Evolutionary conservation across 35 echinoderm and acorn worm species (phyloP).

Genomic region (Eucidaris tribuloides): DNA sequence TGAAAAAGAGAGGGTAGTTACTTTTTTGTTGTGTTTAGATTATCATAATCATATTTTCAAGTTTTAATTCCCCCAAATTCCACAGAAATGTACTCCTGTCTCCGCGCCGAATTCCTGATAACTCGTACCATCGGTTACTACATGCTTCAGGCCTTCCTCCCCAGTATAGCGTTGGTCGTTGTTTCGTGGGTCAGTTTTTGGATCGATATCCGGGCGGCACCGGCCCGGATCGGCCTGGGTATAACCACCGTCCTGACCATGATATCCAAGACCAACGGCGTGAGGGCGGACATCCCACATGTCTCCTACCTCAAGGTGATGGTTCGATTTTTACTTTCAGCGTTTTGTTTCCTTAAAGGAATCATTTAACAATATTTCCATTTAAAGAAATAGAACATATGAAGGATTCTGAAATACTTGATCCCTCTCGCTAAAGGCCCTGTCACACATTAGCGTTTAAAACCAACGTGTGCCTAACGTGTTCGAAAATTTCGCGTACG

Average conservation of each 20-base stretch:
- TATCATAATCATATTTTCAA: too few relatives aligned
- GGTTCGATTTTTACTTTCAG: not conserved
- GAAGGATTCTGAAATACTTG: not conserved
- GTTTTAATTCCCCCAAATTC: too few relatives aligned
- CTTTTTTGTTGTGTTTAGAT: too few relatives aligned
- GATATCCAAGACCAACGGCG: constrained; percentile 77
- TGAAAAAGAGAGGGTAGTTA: too few relatives aligned
- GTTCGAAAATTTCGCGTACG: too few relatives aligned
- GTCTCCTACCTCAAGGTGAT: constrained; percentile 84
- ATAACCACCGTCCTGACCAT: constrained; percentile 81
- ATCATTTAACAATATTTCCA: not conserved
- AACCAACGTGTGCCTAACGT: too few relatives aligned
- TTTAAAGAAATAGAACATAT: not conserved
- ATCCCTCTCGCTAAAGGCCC: too few relatives aligned
- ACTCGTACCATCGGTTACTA: constrained; percentile 68
- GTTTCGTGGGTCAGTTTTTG: constrained; percentile 86
- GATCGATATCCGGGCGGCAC: constrained; percentile 69
- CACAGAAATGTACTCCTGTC: constrained; percentile 66
- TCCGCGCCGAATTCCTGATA: constrained; percentile 54
- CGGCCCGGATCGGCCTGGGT: constrained; percentile 76
- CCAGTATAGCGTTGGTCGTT: constrained; percentile 64
- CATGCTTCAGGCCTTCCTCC: constrained; percentile 78
- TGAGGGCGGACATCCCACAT: constrained; percentile 55
- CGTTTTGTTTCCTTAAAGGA: not conserved
- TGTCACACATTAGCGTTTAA: too few relatives aligned